Evolutionary conservation across 2,797 vertebrate species (phyloP), one percentile per base, ranked within the genome.

Genomic region (Apogon hyalosoma): DNA sequence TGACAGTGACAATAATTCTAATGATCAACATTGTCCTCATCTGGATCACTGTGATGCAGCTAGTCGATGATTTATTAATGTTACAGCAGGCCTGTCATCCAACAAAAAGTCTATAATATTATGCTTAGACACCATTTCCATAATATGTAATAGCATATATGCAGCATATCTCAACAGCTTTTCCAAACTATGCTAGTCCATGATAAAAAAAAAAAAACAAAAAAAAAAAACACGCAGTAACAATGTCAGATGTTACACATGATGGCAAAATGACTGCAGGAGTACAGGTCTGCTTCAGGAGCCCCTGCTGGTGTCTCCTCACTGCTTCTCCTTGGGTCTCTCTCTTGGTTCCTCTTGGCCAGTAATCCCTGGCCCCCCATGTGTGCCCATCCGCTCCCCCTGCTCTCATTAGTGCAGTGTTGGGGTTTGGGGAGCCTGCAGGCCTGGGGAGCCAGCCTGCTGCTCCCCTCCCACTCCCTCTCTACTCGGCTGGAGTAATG

Each of bases 371-470:
- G 75, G 81, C 85, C 89, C 90, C 91, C 86, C 56, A 48, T 87
- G 83, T 87, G 86, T 79, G 76, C 88, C 87, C 87, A 90, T 90
- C 86, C 88, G 82, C 83, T 92, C 89, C 90, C 90, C 77, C 77
- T 85, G 87, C 90, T 92, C 92, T 93, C 92, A 93, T 93, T 93
- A 93, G 90, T 82, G 88, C 80, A 77, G 86, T 53, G 88, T 73
- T 79, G 81, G 86, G 87, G 89, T 86, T 84, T 85, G 71, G 91
- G 86, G 88, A 89, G 89, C 86, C 89, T 90, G 87, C 76, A 88
- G 86, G 88, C 91, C 87, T 85, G 88, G 87, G 85, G 90, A 91
- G 90, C 51, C 87, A 84, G 87, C 85, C 85, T 86, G 77, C 89
- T 90, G 84, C 85, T 85, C 81, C 75, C 85, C 82, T 83, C 82